Conservation (phyloP, 2,797 vertebrate species). For the Gorsachius magnificus region DNA sequence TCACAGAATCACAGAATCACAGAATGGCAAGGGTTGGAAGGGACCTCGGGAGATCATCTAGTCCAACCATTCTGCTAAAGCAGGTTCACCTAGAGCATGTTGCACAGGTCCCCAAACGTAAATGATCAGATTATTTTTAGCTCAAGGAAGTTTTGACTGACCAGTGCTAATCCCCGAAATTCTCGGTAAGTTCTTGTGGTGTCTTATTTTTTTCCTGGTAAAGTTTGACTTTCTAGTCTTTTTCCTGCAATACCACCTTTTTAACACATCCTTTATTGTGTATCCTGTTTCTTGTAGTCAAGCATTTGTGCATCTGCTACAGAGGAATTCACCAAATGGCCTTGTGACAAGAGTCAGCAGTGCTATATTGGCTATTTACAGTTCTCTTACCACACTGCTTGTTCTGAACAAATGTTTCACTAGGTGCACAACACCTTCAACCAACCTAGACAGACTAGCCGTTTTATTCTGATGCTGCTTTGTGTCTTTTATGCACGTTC, state of each 20-base stretch:
- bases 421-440: not conserved
- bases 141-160: not conserved
- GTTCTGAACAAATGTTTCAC: not conserved
- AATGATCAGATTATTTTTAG: not conserved
- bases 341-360: not conserved
- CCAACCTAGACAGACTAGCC: not conserved
- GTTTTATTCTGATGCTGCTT: not conserved
- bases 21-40: no score
- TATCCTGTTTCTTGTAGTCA: not conserved
- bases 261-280: not conserved
- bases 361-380: not conserved
- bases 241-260: not conserved
- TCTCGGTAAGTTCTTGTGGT: not conserved
- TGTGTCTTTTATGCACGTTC: not conserved
- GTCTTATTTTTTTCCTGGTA: not conserved
- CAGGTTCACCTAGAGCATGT: no score
- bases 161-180: not conserved
- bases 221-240: not conserved
- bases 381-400: not conserved
- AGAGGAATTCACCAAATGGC: not conserved
- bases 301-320: not conserved
- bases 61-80: no score
- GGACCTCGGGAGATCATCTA: no score
- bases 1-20: no score
- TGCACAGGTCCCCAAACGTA: not conserved